phyloP scores from a whole-genome alignment of 2,113 vertebrate species.

The Nanger granti region DNA sequence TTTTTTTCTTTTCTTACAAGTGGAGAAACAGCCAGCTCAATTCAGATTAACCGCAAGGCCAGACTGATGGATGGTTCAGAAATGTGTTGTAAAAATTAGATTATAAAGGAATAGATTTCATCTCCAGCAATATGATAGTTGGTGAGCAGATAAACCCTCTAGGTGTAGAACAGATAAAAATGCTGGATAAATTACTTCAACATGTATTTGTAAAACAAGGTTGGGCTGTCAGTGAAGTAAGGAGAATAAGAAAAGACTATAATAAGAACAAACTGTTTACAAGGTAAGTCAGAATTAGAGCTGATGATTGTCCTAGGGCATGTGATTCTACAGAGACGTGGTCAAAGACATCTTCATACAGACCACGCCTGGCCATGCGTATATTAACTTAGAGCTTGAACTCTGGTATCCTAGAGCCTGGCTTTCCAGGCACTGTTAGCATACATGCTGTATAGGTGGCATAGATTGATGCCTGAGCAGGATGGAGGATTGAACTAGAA shows the following conservation, averaged over 20 bases:
- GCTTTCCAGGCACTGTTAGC: neutral
- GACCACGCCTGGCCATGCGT: neutral
- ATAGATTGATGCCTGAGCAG: neutral
- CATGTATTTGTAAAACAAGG: slow-evolving; percentile 30
- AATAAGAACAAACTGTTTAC: neutral
- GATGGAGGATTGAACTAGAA: neutral
- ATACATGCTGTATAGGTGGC: neutral
- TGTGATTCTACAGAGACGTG: neutral
- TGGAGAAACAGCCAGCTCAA: slow-evolving; percentile 24
- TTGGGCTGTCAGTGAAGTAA: neutral
- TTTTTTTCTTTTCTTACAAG: neutral
- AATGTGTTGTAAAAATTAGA: slow-evolving; percentile 54
- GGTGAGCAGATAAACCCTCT: slow-evolving; percentile 32
- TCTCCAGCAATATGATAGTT: slow-evolving; percentile 18
- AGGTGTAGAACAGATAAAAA: slow-evolving; percentile 27
- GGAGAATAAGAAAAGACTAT: neutral
- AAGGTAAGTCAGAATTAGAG: neutral
- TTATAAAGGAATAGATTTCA: slow-evolving; percentile 48
- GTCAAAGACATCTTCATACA: neutral
- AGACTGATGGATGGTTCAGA: slow-evolving; percentile 33
- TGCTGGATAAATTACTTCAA: slow-evolving; percentile 34
- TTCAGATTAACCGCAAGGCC: slow-evolving; percentile 42
- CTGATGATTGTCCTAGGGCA: neutral
- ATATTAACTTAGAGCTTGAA: neutral
- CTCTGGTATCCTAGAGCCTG: neutral